Evolutionary conservation across 2,888 invertebrate genomes (phyloP).

Genomic region (Chirona hameri): DNA sequence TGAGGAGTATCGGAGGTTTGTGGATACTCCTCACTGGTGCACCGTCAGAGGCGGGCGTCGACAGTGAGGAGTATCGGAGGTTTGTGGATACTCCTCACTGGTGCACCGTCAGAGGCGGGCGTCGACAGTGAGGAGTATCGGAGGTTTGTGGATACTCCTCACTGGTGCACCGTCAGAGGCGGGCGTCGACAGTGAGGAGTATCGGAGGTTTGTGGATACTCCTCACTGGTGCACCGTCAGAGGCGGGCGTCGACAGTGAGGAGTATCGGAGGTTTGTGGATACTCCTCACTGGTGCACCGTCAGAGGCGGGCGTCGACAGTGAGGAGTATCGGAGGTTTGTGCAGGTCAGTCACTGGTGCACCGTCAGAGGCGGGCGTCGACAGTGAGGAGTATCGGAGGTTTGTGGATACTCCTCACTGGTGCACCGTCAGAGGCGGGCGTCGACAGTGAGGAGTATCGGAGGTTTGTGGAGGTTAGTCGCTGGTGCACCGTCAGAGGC

Average conservation of each 20-base stretch:
- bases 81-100: too few species aligned
- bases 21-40: too few species aligned
- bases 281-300: too few species aligned
- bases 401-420: too few species aligned
- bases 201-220: slow-evolving; percentile 61
- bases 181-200: slow-evolving; percentile 65
- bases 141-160: slow-evolving; percentile 61
- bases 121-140: slow-evolving; percentile 65
- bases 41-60: slow-evolving; percentile 67
- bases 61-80: slow-evolving; percentile 63
- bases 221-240: too few species aligned
- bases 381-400: slow-evolving; percentile 63
- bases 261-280: slow-evolving; percentile 64
- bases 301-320: slow-evolving; percentile 67
- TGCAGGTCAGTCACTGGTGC: too few species aligned
- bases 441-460: slow-evolving; percentile 65
- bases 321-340: slow-evolving; percentile 63
- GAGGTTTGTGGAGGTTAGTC: slow-evolving; percentile 61
- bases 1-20: slow-evolving; percentile 63
- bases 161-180: too few species aligned
- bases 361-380: slow-evolving; percentile 67
- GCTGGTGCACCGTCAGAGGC: too few species aligned
- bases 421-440: slow-evolving; percentile 71
- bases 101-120: slow-evolving; percentile 71
- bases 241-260: slow-evolving; percentile 64